Percentiles rank a stretch among this genome's conserved stretches.
Evolutionary conservation across 1,140 invertebrate genomes (phyloP).

Genomic region (Bombus cullumanus): DNA sequence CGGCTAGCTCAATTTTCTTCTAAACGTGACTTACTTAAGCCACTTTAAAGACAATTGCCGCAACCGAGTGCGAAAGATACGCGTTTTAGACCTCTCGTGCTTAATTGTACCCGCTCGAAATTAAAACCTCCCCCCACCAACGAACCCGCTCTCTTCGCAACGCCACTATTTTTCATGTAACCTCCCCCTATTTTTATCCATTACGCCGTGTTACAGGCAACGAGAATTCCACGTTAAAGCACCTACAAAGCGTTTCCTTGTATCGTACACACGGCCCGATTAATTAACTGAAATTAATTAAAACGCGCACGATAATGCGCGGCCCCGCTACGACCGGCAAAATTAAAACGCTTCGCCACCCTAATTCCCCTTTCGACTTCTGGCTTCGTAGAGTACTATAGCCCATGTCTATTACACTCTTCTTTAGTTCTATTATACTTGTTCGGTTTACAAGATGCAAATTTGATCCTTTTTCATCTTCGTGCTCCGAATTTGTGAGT

Average conservation of each 20-base stretch:
- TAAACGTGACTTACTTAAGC: constrained; percentile 51
- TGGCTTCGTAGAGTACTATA: background rate
- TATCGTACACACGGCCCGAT: constrained; percentile 2
- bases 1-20: constrained; percentile 23
- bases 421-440: background rate
- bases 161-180: constrained; percentile 5
- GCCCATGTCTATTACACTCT: background rate
- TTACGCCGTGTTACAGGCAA: constrained; percentile 1
- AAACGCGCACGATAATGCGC: constrained; percentile 29
- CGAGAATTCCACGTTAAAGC: constrained; percentile 1
- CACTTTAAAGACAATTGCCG: constrained; percentile 43
- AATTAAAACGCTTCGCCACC: background rate
- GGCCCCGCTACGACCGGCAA: background rate
- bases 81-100: constrained; percentile 26
- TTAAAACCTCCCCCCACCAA: constrained; percentile 22
- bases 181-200: constrained; percentile 21
- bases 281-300: constrained; percentile 42
- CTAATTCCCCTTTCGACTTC: background rate
- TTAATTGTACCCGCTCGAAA: constrained; percentile 32
- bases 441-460: too few species aligned
- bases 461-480: too few species aligned
- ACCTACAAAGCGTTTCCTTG: background rate
- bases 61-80: constrained; percentile 25
- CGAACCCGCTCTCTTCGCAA: background rate
- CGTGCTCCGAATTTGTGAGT: too few species aligned